phyloP scores from a whole-genome alignment of 2,888 invertebrate genomes.

The Athetis lepigone region DNA sequence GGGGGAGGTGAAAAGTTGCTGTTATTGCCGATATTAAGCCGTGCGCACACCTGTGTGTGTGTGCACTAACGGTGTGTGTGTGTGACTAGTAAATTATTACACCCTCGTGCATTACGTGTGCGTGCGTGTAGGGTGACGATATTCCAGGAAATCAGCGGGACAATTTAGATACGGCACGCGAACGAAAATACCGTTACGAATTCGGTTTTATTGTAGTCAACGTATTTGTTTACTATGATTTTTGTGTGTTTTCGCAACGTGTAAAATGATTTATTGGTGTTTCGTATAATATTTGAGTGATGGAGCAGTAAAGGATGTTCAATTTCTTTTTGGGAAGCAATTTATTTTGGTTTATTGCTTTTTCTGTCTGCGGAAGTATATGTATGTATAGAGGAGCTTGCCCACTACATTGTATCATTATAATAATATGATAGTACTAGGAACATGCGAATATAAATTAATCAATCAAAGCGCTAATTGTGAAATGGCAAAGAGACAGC shows the following conservation, averaged over 20 bases:
- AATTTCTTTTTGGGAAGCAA: conserved; percentile 51
- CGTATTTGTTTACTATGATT: conserved; percentile 50
- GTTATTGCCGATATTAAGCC: conserved; percentile 84
- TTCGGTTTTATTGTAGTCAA: conserved; percentile 39
- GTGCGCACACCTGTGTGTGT: conserved; percentile 61
- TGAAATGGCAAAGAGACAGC: too few species aligned
- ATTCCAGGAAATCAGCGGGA: conserved; percentile 55
- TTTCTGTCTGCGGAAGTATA: conserved; percentile 38
- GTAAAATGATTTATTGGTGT: conserved; percentile 40
- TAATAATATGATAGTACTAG: too few species aligned
- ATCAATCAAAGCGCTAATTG: too few species aligned
- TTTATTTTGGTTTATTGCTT: conserved; percentile 45
- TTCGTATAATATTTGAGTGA: conserved; percentile 37
- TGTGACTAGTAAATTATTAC: conserved; percentile 80
- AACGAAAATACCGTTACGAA: conserved; percentile 50
- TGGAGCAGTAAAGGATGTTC: conserved; percentile 43
- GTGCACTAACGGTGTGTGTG: conserved; percentile 46
- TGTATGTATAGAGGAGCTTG: too few species aligned
- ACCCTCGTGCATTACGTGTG: conserved; percentile 69
- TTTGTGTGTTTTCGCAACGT: conserved; percentile 41
- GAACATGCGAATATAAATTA: too few species aligned
- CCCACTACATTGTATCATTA: too few species aligned
- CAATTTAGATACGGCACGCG: conserved; percentile 59
- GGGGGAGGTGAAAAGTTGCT: conserved; percentile 71
- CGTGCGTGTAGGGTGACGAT: conserved; percentile 68